phyloP scores from a whole-genome alignment of 2,888 invertebrate species.

The Nymphalis c-album region DNA sequence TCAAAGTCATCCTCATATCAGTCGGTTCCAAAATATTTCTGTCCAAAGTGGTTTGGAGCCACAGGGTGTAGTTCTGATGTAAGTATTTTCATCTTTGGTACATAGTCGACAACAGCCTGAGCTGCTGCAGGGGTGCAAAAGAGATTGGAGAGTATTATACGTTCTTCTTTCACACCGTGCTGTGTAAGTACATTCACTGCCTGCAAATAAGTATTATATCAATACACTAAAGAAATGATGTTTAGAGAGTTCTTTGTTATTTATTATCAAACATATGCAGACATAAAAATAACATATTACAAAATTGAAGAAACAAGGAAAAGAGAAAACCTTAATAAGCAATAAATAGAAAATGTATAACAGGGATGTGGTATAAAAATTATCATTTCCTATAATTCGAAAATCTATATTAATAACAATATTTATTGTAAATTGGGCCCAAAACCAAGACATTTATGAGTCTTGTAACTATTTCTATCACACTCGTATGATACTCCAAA shows the following conservation, averaged over 20 bases:
- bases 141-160: conserved; percentile 97
- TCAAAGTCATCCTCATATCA: conserved; percentile 69
- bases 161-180: conserved; percentile 95
- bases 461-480: too few species aligned
- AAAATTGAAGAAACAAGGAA: too few species aligned
- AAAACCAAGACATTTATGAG: too few species aligned
- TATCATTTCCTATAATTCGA: too few species aligned
- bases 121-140: conserved; percentile 97
- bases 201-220: conserved; percentile 72
- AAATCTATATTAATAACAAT: too few species aligned
- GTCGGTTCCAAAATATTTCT: conserved; percentile 99
- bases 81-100: conserved; percentile 95
- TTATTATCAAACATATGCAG: background rate
- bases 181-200: conserved; percentile 97
- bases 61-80: conserved; percentile 97
- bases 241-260: background rate
- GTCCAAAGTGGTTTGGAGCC: conserved; percentile 98
- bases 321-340: too few species aligned
- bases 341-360: too few species aligned
- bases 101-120: conserved; percentile 90
- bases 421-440: too few species aligned
- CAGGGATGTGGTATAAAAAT: too few species aligned
- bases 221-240: background rate
- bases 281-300: too few species aligned
- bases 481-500: too few species aligned